Conservation (phyloP, 1,140 invertebrate genomes). For the Leptinotarsa lineolata region DNA sequence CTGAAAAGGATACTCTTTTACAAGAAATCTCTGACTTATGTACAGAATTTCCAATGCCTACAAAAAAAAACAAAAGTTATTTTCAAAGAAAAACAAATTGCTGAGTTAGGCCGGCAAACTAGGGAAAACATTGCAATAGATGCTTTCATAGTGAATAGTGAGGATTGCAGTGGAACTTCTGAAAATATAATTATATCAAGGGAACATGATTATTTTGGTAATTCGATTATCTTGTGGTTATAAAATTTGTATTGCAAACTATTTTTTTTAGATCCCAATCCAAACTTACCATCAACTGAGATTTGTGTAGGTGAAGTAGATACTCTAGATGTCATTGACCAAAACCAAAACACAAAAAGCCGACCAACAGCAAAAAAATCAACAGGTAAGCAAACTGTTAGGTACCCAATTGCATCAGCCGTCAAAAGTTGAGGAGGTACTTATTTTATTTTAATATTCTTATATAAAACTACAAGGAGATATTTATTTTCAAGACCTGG, state of each 20-base stretch:
- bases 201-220: not conserved
- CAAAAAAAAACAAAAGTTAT: not conserved
- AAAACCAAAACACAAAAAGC: slow-evolving; percentile 1
- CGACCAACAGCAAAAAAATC: not conserved
- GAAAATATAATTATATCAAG: not conserved
- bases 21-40: not conserved
- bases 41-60: not conserved
- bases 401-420: no score
- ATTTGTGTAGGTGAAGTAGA: no score
- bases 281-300: no score
- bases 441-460: slow-evolving; percentile 3
- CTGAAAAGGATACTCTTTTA: slow-evolving; percentile 3
- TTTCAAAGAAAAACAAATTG: slow-evolving; percentile 18
- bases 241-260: not conserved
- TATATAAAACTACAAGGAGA: not conserved
- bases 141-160: not conserved
- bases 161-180: not conserved
- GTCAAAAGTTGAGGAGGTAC: not conserved
- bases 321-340: not conserved
- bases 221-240: not conserved
- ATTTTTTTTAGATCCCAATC: not conserved
- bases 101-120: not conserved
- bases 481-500: not conserved
- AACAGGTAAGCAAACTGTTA: no score
- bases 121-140: not conserved